phyloP scores from a whole-genome alignment of 2,113 vertebrate species.

The Sphyrna mokarran region DNA sequence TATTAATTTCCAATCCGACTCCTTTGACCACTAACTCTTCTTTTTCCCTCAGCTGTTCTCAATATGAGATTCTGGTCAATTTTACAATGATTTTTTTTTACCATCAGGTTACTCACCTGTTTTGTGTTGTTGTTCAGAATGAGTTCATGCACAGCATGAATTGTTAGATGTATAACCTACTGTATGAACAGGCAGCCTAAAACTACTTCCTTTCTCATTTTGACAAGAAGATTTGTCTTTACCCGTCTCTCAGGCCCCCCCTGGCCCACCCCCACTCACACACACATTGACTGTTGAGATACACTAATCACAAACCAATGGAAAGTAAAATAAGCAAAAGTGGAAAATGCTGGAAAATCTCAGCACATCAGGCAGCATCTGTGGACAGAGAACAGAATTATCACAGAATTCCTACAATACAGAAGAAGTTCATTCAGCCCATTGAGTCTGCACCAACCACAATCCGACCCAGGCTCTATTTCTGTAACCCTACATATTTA shows the following conservation, averaged over 20 bases:
- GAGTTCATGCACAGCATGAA: too few relatives aligned
- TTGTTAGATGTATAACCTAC: neutral
- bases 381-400: too few relatives aligned
- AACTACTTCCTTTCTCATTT: neutral
- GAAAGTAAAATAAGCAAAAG: too few relatives aligned
- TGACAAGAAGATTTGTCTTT: neutral
- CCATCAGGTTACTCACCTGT: neutral
- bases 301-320: neutral
- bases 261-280: too few relatives aligned
- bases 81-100: neutral
- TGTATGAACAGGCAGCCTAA: neutral
- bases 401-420: too few relatives aligned
- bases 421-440: too few relatives aligned
- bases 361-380: too few relatives aligned
- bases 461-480: too few relatives aligned
- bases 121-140: neutral
- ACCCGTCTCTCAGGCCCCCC: neutral
- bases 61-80: neutral
- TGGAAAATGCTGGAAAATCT: too few relatives aligned
- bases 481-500: too few relatives aligned
- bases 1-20: neutral
- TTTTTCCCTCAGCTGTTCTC: too few relatives aligned
- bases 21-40: neutral
- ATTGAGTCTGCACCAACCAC: too few relatives aligned
- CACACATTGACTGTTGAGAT: neutral